Conservation (phyloP, 1,140 invertebrate genomes). For the Heliconius congener region DNA sequence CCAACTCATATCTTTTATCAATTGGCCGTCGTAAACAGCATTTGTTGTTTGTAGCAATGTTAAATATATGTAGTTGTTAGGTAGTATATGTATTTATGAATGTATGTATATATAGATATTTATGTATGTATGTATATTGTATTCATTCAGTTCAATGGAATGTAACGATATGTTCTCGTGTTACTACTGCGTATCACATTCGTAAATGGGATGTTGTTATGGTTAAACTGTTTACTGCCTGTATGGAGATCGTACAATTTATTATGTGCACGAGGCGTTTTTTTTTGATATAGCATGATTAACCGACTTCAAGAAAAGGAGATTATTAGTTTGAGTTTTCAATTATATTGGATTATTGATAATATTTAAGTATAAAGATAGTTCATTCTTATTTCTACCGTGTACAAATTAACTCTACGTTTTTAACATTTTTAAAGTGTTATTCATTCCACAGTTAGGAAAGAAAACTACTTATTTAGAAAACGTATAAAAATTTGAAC, state of each 20-base stretch:
- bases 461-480: too few relatives aligned
- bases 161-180: constrained; percentile 13
- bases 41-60: neutral
- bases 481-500: too few relatives aligned
- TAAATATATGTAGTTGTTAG: too few relatives aligned
- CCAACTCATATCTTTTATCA: neutral
- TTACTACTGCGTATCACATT: neutral
- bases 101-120: too few relatives aligned
- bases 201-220: neutral
- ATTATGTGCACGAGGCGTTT: neutral
- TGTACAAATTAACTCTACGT: too few relatives aligned
- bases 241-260: neutral
- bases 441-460: too few relatives aligned
- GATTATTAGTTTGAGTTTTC: too few relatives aligned
- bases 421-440: too few relatives aligned
- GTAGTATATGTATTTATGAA: neutral
- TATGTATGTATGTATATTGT: neutral
- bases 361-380: too few relatives aligned
- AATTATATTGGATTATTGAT: too few relatives aligned
- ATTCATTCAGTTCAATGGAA: neutral
- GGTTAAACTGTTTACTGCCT: constrained; percentile 13
- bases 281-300: neutral
- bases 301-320: too few relatives aligned
- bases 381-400: too few relatives aligned
- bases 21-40: neutral